Percentiles rank a stretch among this genome's conserved stretches.
Evolutionary conservation across 2,888 invertebrate species (phyloP).

Genomic region (Hartigia nigra): DNA sequence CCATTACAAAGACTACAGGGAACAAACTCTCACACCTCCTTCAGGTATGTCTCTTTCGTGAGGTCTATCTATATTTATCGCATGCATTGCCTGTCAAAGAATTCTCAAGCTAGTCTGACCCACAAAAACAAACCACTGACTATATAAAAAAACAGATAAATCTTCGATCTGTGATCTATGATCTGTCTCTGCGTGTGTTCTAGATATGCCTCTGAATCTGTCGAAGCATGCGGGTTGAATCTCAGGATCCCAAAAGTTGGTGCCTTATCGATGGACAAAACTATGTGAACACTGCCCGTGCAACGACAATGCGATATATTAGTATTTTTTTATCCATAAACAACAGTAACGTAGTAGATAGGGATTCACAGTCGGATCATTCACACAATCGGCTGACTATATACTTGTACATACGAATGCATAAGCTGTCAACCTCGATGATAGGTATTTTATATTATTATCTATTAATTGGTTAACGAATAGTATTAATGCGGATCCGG

Average conservation of each 20-base stretch:
- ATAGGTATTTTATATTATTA: constrained; percentile 54
- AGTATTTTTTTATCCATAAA: constrained; percentile 63
- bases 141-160: not conserved
- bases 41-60: constrained; percentile 48
- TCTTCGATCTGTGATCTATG: not conserved
- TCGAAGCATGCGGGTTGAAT: constrained; percentile 82
- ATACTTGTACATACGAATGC: constrained; percentile 60
- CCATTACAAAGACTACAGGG: constrained; percentile 64
- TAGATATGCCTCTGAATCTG: constrained; percentile 91
- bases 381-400: constrained; percentile 45
- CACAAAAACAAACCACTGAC: not conserved
- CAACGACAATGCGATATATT: constrained; percentile 65
- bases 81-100: not conserved
- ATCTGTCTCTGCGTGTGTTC: constrained; percentile 54
- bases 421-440: constrained; percentile 50
- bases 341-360: constrained; percentile 57
- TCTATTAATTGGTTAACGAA: constrained; percentile 47
- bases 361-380: constrained; percentile 42
- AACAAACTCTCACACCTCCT: constrained; percentile 64
- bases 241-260: constrained; percentile 59
- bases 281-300: constrained; percentile 63
- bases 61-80: not conserved
- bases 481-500: constrained; percentile 51
- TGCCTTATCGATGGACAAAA: constrained; percentile 52
- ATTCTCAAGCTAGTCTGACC: not conserved